Conservation (phyloP, 1,140 invertebrate species). For the Orussus abietinus region DNA sequence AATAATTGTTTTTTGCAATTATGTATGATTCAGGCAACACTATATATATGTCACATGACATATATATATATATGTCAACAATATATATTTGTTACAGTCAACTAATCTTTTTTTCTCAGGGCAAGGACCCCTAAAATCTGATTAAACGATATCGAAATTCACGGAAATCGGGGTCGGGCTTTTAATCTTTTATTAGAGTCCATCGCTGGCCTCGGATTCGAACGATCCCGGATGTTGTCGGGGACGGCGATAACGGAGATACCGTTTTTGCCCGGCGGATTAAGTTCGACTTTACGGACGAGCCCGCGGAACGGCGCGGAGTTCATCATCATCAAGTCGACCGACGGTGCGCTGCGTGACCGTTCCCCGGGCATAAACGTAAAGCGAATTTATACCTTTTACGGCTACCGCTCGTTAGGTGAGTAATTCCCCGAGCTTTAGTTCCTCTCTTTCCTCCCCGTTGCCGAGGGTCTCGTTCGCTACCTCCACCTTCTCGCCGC, state of each 20-base stretch:
- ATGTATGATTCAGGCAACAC: too few relatives aligned
- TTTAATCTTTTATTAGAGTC: too few relatives aligned
- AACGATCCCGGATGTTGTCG: too few relatives aligned
- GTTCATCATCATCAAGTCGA: constrained; percentile 51
- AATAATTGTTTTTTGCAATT: too few relatives aligned
- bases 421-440: constrained; percentile 27
- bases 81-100: too few relatives aligned
- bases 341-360: constrained; percentile 24
- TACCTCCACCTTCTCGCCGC: constrained; percentile 5
- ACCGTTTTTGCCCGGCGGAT: constrained; percentile 33
- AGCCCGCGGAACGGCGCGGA: constrained; percentile 33
- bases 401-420: constrained; percentile 36
- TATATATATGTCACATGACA: too few relatives aligned
- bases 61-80: too few relatives aligned
- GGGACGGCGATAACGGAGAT: background rate
- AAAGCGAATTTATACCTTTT: constrained; percentile 40
- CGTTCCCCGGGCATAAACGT: constrained; percentile 22
- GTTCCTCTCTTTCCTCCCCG: constrained; percentile 10
- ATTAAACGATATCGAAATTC: too few relatives aligned
- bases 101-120: too few relatives aligned
- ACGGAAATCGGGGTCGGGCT: constrained; percentile 14
- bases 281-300: constrained; percentile 48
- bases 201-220: background rate
- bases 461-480: background rate
- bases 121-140: too few relatives aligned